phyloP scores from a whole-genome alignment of 2,888 invertebrate species.

The Deilephila elpenor region DNA sequence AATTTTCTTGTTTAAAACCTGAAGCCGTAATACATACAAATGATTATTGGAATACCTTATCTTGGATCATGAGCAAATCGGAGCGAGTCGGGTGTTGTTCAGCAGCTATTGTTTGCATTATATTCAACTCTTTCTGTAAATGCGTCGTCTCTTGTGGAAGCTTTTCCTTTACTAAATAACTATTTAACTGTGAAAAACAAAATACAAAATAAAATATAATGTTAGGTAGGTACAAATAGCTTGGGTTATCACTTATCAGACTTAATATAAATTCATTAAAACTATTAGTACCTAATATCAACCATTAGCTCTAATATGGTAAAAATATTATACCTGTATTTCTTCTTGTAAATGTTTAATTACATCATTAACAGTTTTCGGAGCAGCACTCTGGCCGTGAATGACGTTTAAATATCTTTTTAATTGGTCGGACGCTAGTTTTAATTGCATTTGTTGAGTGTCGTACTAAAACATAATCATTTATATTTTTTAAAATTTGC shows the following conservation, averaged over 20 bases:
- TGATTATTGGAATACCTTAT: slow-evolving; percentile 79
- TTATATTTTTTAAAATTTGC: not conserved
- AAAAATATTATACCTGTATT: slow-evolving; percentile 79
- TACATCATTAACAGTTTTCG: slow-evolving; percentile 86
- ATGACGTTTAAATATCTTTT: slow-evolving; percentile 87
- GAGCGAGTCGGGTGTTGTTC: slow-evolving; percentile 87
- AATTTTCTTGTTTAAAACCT: not conserved
- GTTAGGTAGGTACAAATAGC: too few relatives aligned
- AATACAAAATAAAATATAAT: not conserved
- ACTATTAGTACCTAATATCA: too few relatives aligned
- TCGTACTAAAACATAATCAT: slow-evolving; percentile 63
- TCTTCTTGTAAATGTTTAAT: slow-evolving; percentile 91
- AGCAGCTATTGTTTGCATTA: slow-evolving; percentile 87
- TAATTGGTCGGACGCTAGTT: slow-evolving; percentile 83
- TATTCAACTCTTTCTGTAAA: slow-evolving; percentile 87
- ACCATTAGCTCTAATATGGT: too few relatives aligned
- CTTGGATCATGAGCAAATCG: slow-evolving; percentile 86
- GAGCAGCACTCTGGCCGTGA: slow-evolving; percentile 78
- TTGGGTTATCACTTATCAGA: too few relatives aligned
- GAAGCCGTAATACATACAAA: not conserved
- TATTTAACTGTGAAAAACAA: slow-evolving; percentile 80
- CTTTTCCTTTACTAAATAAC: slow-evolving; percentile 91
- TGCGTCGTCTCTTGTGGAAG: slow-evolving; percentile 89
- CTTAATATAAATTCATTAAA: too few relatives aligned
- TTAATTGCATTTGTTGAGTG: slow-evolving; percentile 76